Evolutionary conservation across 2,888 invertebrate species (phyloP), one percentile per base, ranked within the genome.

Genomic region (Xanthia togata): DNA sequence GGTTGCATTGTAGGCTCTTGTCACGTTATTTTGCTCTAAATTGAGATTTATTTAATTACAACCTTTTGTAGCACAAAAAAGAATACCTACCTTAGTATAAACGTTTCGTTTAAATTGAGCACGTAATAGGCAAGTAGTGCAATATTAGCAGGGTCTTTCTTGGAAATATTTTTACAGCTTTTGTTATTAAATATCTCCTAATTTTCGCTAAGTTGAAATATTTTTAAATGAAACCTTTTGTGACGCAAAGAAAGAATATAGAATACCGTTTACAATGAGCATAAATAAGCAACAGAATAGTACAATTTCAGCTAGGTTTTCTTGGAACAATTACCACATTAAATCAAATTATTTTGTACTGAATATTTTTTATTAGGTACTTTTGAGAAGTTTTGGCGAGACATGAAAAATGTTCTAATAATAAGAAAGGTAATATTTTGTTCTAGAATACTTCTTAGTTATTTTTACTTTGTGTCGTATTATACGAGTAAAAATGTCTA

Each of bases 241-340:
- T 59, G 20, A 9, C 57, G 20, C 6, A 55, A 44, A 62, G 6
- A 62, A 47, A 44, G 0, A 44, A n/a, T 53, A 38, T 14, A 31
- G 31, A 35, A 44, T 31, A 64, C 64, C 14, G 12, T 50, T 57
- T 26, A 50, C 17, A 44, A 17, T 60, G 35, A 53, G 26, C 47
- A 57, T n/a, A 20, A 71, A 55, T 26, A 38, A 14, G 14, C 11
- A 38, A 59, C 8, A 26, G 17, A 26, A 47, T 31, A 8, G 12
- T 31, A 20, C 3, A 80, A 47, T 57, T 4, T 26, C 20, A 2
- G 35, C 4, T 62, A 31, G 44, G 23, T 57, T 57, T 81, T 59
- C 35, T 59, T 14, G 12, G 35, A 70, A 53, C 23, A 35, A 76
- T 44, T 35, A 26, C 5, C 20, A 38, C 1, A 64, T 53, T 38